Percentiles rank a stretch among this genome's conserved stretches.
Evolutionary conservation across 2,888 invertebrate species (phyloP).

Genomic region (Tupiocoris notatus): DNA sequence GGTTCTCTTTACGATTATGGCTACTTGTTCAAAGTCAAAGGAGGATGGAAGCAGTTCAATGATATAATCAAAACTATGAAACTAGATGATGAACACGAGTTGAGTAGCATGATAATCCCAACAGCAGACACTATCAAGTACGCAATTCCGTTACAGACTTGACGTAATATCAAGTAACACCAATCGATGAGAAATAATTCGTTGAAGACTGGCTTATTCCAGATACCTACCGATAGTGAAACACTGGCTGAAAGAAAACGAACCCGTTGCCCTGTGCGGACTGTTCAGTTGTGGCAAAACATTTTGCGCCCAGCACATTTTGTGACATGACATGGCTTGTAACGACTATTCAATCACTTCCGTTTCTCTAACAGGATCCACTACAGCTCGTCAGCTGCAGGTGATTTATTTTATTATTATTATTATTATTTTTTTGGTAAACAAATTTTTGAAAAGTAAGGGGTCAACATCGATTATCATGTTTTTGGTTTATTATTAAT

Average conservation of each 20-base stretch:
- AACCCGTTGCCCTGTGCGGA: slow-evolving; percentile 56
- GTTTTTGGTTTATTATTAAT: too few species aligned
- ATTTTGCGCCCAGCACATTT: slow-evolving; percentile 70
- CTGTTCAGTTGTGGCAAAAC: slow-evolving; percentile 87
- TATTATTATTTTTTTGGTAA: too few species aligned
- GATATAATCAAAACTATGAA: slow-evolving; percentile 68
- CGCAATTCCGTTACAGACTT: neutral
- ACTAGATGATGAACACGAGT: slow-evolving; percentile 55
- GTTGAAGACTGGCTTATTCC: slow-evolving; percentile 22
- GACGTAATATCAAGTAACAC: neutral
- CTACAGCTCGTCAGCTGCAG: slow-evolving; percentile 78
- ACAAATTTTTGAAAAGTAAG: neutral
- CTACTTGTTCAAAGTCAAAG: slow-evolving; percentile 78
- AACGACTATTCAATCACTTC: slow-evolving; percentile 57
- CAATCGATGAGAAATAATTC: neutral
- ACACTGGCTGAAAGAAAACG: slow-evolving; percentile 12
- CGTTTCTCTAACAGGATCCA: slow-evolving; percentile 79
- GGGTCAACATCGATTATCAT: too few species aligned
- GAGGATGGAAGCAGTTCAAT: slow-evolving; percentile 83
- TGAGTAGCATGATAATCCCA: slow-evolving; percentile 69
- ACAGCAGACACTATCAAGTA: slow-evolving; percentile 77
- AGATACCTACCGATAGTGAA: slow-evolving; percentile 20
- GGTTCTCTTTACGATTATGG: slow-evolving; percentile 77
- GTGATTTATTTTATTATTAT: slow-evolving; percentile 55
- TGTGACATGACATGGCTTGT: slow-evolving; percentile 55